phyloP scores from a whole-genome alignment of 37 sponge, comb jelly and placozoan genomes.

The Haliclona indistincta region DNA sequence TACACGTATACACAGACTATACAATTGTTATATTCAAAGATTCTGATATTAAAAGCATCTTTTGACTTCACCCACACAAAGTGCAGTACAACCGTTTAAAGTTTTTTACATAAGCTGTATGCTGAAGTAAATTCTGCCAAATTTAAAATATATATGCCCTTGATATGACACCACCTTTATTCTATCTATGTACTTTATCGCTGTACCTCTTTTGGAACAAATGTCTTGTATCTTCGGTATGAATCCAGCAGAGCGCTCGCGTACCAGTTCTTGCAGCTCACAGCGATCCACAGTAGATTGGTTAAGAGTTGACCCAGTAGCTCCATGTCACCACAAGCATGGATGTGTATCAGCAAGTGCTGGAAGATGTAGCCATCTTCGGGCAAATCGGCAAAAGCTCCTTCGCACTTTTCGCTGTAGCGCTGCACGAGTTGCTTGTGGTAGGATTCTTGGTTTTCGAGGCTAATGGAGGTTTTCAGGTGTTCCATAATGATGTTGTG shows the following conservation, averaged over 20 bases:
- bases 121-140: too few relatives aligned
- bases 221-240: constrained; percentile 21
- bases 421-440: constrained; percentile 6
- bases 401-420: constrained; percentile 27
- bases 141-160: too few relatives aligned
- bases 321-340: constrained; percentile 30
- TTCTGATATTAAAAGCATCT: too few relatives aligned
- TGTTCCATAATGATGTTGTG: constrained; percentile 64
- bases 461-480: constrained; percentile 24
- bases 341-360: constrained; percentile 34
- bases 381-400: constrained; percentile 22
- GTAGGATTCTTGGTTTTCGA: constrained; percentile 16
- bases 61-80: too few relatives aligned
- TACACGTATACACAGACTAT: too few relatives aligned
- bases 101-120: too few relatives aligned
- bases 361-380: constrained; percentile 53
- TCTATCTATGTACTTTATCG: not conserved
- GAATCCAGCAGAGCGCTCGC: constrained; percentile 18
- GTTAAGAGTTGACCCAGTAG: constrained; percentile 42
- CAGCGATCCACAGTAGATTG: constrained; percentile 36
- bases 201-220: constrained; percentile 39
- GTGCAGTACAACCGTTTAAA: too few relatives aligned
- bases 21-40: too few relatives aligned
- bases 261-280: constrained; percentile 18
- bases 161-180: too few relatives aligned